Evolutionary conservation across 2,113 vertebrate species (phyloP), one percentile per base, ranked within the genome.

Genomic region (Microtus richardsoni): DNA sequence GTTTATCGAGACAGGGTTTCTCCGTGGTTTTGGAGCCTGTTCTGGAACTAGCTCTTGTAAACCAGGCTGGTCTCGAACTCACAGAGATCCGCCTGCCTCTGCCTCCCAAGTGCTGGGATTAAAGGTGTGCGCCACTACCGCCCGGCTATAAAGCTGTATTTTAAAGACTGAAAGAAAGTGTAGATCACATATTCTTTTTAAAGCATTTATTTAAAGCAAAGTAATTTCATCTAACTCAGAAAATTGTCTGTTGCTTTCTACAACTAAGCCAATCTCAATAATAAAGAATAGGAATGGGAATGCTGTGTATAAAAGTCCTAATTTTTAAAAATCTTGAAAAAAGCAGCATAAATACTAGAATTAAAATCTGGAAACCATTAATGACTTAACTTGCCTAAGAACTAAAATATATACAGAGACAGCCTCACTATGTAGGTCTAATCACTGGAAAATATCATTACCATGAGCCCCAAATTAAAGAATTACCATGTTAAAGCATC

Each of bases 311-410:
- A 60, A 60, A 73, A 7, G 19, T 44, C 2, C 49, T 4, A 89
- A 83, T 19, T 71, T 71, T 58, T 26, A 2, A 64, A 26, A 82
- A 49, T 12, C 62, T 82, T 49, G 60, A 26, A 79, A 78, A 87
- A 87, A 70, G 26, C 26, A 66, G 21, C 13, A 94, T 10, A 30
- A 70, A 60, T 16, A 73, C 39, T 36, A 1, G 64, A 90, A 58
- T 91, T 77, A 93, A 96, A 96, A 92, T 96, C 85, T 64, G 5
- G 26, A 97, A 21, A 47, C 26, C 36, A 92, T 85, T 22, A 41
- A 86, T 41, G 73, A 92, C 75, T 84, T 79, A 70, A 70, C 47
- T 52, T 89, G 79, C 16, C 52, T 0, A 28, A 8, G 17, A 73
- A 74, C 8, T 17, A 16, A 49, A 71, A 71, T 66, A 95, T 36